Conservation (phyloP, 2,113 vertebrate genomes). For the Eulemur macaco region DNA sequence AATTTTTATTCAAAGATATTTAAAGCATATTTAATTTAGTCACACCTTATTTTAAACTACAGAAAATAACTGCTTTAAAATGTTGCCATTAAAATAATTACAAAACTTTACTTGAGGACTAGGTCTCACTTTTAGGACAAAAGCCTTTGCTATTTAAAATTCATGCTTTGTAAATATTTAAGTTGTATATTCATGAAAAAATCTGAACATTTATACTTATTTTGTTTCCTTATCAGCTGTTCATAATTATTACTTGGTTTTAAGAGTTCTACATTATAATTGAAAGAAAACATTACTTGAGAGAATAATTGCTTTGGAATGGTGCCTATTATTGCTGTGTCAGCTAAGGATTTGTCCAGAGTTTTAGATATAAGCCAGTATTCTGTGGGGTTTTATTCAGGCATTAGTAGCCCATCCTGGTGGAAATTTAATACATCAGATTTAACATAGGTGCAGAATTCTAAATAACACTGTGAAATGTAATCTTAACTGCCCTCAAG, state of each 20-base stretch:
- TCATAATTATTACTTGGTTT: slow-evolving; percentile 53
- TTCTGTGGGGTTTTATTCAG: slow-evolving; percentile 27
- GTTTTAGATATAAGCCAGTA: not conserved
- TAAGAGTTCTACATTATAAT: slow-evolving; percentile 50
- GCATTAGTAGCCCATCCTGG: slow-evolving; percentile 18
- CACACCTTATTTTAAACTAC: slow-evolving; percentile 56
- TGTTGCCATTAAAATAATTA: slow-evolving; percentile 33
- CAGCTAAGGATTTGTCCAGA: slow-evolving; percentile 26
- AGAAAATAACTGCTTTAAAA: not conserved
- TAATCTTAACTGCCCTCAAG: not conserved
- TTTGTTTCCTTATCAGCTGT: slow-evolving; percentile 58
- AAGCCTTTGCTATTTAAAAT: slow-evolving; percentile 40
- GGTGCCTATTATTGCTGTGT: slow-evolving; percentile 35
- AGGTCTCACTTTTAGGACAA: slow-evolving; percentile 53
- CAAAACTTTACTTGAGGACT: slow-evolving; percentile 40
- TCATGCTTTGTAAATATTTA: slow-evolving; percentile 63
- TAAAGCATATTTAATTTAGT: slow-evolving; percentile 10
- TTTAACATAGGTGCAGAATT: slow-evolving; percentile 55
- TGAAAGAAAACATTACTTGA: slow-evolving; percentile 46
- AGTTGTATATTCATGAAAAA: slow-evolving; percentile 54
- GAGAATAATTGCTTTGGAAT: slow-evolving; percentile 62
- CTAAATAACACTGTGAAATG: slow-evolving; percentile 29
- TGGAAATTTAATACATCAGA: slow-evolving; percentile 10
- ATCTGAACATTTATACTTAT: not conserved
- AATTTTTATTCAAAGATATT: not conserved